Evolutionary conservation across 2,888 invertebrate genomes (phyloP).

Genomic region (Falcaria lacertinaria): DNA sequence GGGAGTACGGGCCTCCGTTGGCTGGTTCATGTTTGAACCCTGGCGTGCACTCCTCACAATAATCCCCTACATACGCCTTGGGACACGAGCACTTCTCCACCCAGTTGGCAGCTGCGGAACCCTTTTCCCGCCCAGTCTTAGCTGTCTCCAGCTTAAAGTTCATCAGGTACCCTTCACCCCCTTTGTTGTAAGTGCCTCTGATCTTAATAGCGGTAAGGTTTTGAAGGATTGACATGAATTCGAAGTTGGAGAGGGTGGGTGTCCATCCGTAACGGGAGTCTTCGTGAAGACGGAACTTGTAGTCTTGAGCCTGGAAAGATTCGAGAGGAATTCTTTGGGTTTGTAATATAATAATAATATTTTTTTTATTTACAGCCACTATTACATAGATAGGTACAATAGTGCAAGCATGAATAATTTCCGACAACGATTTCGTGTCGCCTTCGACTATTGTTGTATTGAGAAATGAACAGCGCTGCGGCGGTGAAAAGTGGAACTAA

Average conservation of each 20-base stretch:
- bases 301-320: conserved; percentile 83
- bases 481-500: too few relatives aligned
- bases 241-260: conserved; percentile 90
- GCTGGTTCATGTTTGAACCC: conserved; percentile 96
- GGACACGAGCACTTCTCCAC: conserved; percentile 97
- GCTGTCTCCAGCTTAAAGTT: conserved; percentile 95
- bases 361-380: too few relatives aligned
- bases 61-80: conserved; percentile 93
- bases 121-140: conserved; percentile 85
- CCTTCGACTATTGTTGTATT: too few relatives aligned
- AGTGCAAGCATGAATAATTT: too few relatives aligned
- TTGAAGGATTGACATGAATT: conserved; percentile 95
- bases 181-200: conserved; percentile 91
- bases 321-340: too few relatives aligned
- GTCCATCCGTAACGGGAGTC: conserved; percentile 96
- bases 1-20: conserved; percentile 94
- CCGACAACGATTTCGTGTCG: too few relatives aligned
- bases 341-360: too few relatives aligned
- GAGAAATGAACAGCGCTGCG: too few relatives aligned
- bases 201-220: conserved; percentile 97
- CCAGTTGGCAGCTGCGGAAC: conserved; percentile 89
- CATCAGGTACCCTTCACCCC: conserved; percentile 93
- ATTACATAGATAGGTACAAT: too few relatives aligned
- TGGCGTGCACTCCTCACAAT: conserved; percentile 98
- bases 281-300: conserved; percentile 93